Evolutionary conservation across 2,888 invertebrate species (phyloP).

Genomic region (Mythimna pallens): DNA sequence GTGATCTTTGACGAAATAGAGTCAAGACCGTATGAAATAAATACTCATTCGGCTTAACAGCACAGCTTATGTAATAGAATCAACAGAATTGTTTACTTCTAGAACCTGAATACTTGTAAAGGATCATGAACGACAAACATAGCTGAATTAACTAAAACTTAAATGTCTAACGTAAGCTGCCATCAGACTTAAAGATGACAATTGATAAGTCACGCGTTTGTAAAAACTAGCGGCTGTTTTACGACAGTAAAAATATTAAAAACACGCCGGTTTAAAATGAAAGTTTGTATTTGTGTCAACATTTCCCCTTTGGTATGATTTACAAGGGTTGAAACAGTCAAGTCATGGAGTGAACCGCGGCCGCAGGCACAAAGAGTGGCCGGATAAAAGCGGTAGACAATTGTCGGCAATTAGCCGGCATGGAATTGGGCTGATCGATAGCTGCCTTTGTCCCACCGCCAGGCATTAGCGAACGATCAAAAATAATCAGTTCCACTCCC

Average conservation of each 20-base stretch:
- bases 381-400: slow-evolving; percentile 81
- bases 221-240: slow-evolving; percentile 39
- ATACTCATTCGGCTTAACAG: neutral
- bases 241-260: slow-evolving; percentile 49
- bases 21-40: neutral
- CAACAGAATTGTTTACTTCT: neutral
- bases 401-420: slow-evolving; percentile 81
- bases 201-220: slow-evolving; percentile 35
- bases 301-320: slow-evolving; percentile 69
- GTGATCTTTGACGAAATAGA: neutral
- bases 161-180: slow-evolving; percentile 21
- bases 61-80: neutral
- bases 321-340: slow-evolving; percentile 73
- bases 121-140: neutral
- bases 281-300: slow-evolving; percentile 69
- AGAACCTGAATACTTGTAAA: no score
- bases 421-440: slow-evolving; percentile 81
- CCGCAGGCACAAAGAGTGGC: slow-evolving; percentile 76
- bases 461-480: slow-evolving; percentile 78
- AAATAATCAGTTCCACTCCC: slow-evolving; percentile 64
- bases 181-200: slow-evolving; percentile 32
- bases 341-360: slow-evolving; percentile 71
- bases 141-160: slow-evolving; percentile 21
- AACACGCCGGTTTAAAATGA: slow-evolving; percentile 60
- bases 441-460: slow-evolving; percentile 74